Base-by-base conservation (phyloP, 2,113 vertebrate species). In the Oncorhynchus keta region DNA sequence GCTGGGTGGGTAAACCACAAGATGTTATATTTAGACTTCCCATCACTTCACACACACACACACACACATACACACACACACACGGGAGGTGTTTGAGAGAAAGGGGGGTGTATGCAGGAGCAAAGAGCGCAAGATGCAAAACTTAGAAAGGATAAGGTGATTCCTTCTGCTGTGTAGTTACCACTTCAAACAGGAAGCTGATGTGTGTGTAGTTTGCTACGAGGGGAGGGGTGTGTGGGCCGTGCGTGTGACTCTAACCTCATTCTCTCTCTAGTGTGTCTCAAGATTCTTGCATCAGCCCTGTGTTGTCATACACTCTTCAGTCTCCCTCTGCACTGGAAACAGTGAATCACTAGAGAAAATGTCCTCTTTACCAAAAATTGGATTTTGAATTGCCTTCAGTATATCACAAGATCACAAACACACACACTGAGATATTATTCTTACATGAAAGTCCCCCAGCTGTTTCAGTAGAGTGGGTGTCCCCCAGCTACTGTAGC, bases 11-110 rank as follows among this genome's bases (percentile, higher is more conserved):
- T 76, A 85, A 76, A 87, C 91, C 91, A 26, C 90, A 90, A 78
- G 76, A 83, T 71, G 26, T 86, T 89, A 92, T 89, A 91, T 91
- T 89, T 92, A 89, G 85, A 87, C 89, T 88, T 91, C 87, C 89
- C 89, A 84, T 85, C 70, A 66, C 84, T 72, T 85, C 74, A 78
- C 74, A 57, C 70, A 75, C 48, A 6, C 48, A 14, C 8, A 12
- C 20, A n/a, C 45, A 30, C 20, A 32, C 30, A 32, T 4, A 14
- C 8, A 13, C 20, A n/a, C 45, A 30, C 12, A 32, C 30, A 32
- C 30, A 32, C 3, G 12, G 16, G 12, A 55, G 12, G 39, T 45
- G 51, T 55, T 55, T 55, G 16, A 18, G 14, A 5, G 51, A 39
- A 39, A 24, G 55, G 57, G 49, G 62, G 82, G 13, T 24, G 28